These are phyloP conservation scores for Erithacus rubecula DNA, from an alignment of 2,797 vertebrate species.

Conservation along the genomic window DNA sequence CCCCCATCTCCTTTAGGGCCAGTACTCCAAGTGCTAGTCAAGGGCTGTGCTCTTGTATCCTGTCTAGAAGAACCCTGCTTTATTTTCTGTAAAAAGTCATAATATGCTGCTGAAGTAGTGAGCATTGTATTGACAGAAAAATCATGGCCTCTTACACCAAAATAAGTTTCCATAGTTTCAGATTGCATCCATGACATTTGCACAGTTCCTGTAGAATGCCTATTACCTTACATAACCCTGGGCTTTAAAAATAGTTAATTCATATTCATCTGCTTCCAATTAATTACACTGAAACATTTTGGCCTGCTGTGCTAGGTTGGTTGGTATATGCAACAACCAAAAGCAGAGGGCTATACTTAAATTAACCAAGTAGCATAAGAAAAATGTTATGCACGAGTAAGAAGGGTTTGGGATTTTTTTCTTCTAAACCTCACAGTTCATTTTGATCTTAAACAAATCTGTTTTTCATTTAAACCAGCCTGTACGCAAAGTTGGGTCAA, in stretches of 20 bases:
- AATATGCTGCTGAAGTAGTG: not conserved
- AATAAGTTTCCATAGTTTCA: not conserved
- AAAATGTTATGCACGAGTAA: not conserved
- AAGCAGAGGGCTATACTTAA: not conserved
- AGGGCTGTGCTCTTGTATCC: not conserved
- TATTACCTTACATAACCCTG: not conserved
- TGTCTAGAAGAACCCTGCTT: not conserved
- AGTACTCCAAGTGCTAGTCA: not conserved
- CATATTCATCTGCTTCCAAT: not conserved
- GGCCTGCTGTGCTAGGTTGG: not conserved
- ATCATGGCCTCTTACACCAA: not conserved
- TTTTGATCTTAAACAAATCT: not conserved
- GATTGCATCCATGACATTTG: not conserved
- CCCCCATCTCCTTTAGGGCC: not conserved
- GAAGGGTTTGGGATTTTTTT: not conserved
- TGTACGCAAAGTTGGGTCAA: not conserved
- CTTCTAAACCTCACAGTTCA: not conserved
- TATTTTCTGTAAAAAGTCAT: not conserved
- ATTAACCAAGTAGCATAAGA: not conserved
- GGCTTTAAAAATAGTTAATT: not conserved
- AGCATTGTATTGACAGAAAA: not conserved
- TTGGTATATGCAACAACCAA: not conserved
- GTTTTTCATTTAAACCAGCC: not conserved
- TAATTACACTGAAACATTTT: not conserved
- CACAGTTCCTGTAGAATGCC: not conserved